A percentile compares a stretch with the other conserved stretches of the same genome.
These are phyloP conservation scores for Protosalanx chinensis DNA, from an alignment of 2,797 vertebrate species.

Conservation along the genomic window DNA sequence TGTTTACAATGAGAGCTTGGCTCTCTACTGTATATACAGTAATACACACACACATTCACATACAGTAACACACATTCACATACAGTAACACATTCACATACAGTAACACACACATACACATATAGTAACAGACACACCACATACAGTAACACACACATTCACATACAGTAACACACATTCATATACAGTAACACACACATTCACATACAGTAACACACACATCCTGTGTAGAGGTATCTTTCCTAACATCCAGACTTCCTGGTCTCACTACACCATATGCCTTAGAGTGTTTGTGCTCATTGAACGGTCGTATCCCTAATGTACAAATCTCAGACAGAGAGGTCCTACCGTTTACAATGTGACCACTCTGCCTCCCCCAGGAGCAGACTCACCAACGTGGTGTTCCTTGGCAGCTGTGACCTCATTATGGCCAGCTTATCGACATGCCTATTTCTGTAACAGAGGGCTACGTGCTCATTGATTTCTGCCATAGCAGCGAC, in stretches of 20 bases:
- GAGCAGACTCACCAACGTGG: not conserved
- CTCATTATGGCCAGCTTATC: slow-evolving; percentile 1
- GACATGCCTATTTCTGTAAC: not conserved
- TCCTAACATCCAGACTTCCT: not conserved
- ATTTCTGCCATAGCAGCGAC: not conserved
- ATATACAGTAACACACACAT: no score
- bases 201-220: not conserved
- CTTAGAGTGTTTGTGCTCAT: not conserved
- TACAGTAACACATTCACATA: no score
- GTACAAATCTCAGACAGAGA: no score
- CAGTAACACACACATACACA: slow-evolving; percentile 4
- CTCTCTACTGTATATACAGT: no score
- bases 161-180: slow-evolving; percentile 10
- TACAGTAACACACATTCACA: slow-evolving; percentile 3
- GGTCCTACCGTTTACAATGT: no score
- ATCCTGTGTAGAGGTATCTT: not conserved
- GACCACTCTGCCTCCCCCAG: no score
- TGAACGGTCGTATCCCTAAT: not conserved
- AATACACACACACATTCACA: not conserved
- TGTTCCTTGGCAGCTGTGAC: not conserved
- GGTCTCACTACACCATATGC: not conserved
- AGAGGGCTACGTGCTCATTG: slow-evolving; percentile 14
- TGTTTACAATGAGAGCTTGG: slow-evolving; percentile 11
- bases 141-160: not conserved
- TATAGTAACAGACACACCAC: no score